Evolutionary conservation across 2,797 vertebrate species (phyloP), one percentile per base, ranked within the genome.

Genomic region (Benthosema pterotum): DNA sequence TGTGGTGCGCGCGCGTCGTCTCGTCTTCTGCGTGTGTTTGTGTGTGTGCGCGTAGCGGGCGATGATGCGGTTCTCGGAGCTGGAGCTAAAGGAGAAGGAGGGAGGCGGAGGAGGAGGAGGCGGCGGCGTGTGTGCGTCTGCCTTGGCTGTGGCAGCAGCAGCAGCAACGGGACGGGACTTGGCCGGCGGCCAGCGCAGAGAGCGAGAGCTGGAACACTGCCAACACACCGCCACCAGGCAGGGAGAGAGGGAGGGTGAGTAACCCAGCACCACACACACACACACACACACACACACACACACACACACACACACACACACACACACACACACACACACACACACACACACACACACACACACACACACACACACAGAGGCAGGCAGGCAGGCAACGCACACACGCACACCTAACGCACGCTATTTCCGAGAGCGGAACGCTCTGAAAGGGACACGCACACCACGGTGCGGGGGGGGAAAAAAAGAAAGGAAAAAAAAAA

Each of bases 11-110:
- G 32, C 32, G 32, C 8, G 32, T 38, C 57, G 46, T 89, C 65
- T 88, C 86, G 25, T 70, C 11, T 56, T 25, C 3, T 25, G 22
- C 5, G 81, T 79, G 71, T 92, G 65, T 90, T 87, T 88, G 77
- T 91, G 88, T 88, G 90, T 80, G 87, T 93, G 91, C 90, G 93
- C 92, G 80, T 94, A 98, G 97, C 96, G 97, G 92, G 97, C 97
- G 86, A 99, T 98, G 97, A 97, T 99, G 95, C 97, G 97, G 90
- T 99, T 99, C 95, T 99, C 97, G 73, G 97, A 99, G 93, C 93
- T 99, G 93, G 97, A 99, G 93, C 96, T 98, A 95, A 98, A 97
- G 93, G 96, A 97, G 88, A 95, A 95, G 93, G 97, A 97, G 94
- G 94, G 32, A 38, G 32, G 28, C 1, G 7, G 28, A 5, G 28